A percentile compares a stretch with the other conserved stretches of the same genome.
These are phyloP conservation scores for Zaprionus africanus DNA, from an alignment of 1,140 invertebrate genomes.

Conservation along the genomic window DNA sequence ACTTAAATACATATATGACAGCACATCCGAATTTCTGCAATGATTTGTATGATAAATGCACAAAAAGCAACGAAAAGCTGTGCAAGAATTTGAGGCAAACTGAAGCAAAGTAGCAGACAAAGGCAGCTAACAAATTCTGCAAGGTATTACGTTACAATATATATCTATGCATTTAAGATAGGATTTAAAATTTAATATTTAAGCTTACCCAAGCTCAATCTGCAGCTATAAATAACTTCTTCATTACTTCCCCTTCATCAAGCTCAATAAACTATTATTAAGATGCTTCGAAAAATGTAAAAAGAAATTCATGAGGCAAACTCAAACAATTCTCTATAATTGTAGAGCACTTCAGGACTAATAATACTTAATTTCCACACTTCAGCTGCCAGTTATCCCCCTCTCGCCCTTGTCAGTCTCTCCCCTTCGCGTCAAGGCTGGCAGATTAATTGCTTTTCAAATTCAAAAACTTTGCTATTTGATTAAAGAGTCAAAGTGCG, in stretches of 20 bases:
- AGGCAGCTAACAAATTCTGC: no score
- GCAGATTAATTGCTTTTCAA: slow-evolving; percentile 8
- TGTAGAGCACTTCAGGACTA: slow-evolving; percentile 3
- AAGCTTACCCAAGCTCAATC: background rate
- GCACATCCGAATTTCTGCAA: background rate
- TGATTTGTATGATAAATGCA: background rate
- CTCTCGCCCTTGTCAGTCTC: background rate
- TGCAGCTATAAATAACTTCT: background rate
- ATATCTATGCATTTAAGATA: no score
- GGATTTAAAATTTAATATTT: no score
- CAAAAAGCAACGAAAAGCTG: no score
- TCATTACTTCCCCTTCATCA: background rate
- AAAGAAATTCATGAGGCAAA: background rate
- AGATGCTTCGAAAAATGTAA: background rate
- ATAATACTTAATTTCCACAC: slow-evolving; percentile 10
- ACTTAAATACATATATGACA: background rate
- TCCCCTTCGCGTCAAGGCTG: background rate
- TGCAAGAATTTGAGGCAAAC: background rate
- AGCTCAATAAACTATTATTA: background rate
- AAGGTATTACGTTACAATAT: no score
- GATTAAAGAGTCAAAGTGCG: slow-evolving; percentile 3
- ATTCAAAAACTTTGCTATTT: slow-evolving; percentile 13
- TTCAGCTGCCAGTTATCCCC: background rate
- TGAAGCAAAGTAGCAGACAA: background rate
- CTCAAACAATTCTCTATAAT: background rate